phyloP scores from a whole-genome alignment of 1,140 invertebrate genomes.

The Achatina immaculata region DNA sequence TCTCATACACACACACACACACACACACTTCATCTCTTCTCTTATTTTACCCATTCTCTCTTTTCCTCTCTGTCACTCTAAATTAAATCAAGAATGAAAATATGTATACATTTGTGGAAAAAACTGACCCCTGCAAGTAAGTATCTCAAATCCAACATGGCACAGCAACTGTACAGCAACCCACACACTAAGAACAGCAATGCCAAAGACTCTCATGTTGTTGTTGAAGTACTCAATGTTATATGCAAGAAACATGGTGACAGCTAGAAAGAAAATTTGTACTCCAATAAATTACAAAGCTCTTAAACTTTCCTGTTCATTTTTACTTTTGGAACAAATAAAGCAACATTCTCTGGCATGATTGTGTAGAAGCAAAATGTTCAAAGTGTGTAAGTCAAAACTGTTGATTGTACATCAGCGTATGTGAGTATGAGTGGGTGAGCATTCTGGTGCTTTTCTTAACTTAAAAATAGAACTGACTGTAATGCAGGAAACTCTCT shows the following conservation, averaged over 20 bases:
- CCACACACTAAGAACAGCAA: slow-evolving; percentile 39
- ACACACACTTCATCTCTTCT: not conserved
- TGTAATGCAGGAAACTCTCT: too few relatives aligned
- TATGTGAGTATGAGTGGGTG: too few relatives aligned
- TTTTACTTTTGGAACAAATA: not conserved
- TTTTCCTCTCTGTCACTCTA: not conserved
- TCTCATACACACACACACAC: too few relatives aligned
- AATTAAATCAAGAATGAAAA: too few relatives aligned
- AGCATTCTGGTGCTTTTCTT: too few relatives aligned
- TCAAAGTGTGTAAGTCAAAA: not conserved
- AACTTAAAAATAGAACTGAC: too few relatives aligned
- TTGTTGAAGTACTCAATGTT: slow-evolving; percentile 31
- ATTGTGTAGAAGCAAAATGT: not conserved
- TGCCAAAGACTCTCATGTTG: slow-evolving; percentile 36
- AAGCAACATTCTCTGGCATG: not conserved
- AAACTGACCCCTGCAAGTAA: slow-evolving; percentile 17
- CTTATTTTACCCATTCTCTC: not conserved
- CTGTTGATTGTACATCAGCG: too few relatives aligned
- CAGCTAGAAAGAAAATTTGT: not conserved
- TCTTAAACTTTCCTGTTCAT: not conserved
- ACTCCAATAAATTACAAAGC: not conserved
- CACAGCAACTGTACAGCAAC: slow-evolving; percentile 43
- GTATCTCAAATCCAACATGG: slow-evolving; percentile 43
- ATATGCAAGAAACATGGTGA: slow-evolving; percentile 42
- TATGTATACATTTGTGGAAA: too few relatives aligned